phyloP scores from a whole-genome alignment of 2,888 invertebrate species.

The Mythimna pallens region DNA sequence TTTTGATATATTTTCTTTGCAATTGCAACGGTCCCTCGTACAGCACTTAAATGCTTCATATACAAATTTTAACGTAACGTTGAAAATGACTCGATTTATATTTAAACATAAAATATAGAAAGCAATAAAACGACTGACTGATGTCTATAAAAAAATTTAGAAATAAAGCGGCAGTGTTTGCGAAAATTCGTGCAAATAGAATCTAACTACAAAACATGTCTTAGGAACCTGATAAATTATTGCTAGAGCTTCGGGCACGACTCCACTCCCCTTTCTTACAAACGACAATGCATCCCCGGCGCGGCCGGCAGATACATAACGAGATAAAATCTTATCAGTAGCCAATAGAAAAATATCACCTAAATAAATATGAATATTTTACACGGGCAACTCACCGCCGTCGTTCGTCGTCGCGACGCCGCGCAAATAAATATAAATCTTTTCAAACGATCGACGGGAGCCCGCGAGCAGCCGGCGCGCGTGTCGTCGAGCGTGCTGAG shows the following conservation, averaged over 20 bases:
- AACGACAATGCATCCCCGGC: slow-evolving; percentile 81
- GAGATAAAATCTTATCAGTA: slow-evolving; percentile 89
- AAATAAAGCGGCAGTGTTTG: slow-evolving; percentile 90
- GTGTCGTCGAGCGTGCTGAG: slow-evolving; percentile 48
- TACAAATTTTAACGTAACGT: slow-evolving; percentile 87
- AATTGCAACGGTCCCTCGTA: slow-evolving; percentile 91
- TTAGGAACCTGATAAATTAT: slow-evolving; percentile 91
- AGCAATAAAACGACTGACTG: slow-evolving; percentile 82
- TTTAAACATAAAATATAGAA: slow-evolving; percentile 79
- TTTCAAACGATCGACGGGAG: slow-evolving; percentile 65
- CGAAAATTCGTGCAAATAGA: slow-evolving; percentile 89
- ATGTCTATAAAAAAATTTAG: slow-evolving; percentile 82
- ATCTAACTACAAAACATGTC: slow-evolving; percentile 90
- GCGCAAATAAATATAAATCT: slow-evolving; percentile 74
- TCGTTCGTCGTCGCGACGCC: slow-evolving; percentile 69
- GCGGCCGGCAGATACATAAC: slow-evolving; percentile 83
- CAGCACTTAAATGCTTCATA: slow-evolving; percentile 90
- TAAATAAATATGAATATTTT: slow-evolving; percentile 89
- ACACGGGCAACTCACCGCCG: slow-evolving; percentile 76
- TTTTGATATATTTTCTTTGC: slow-evolving; percentile 90
- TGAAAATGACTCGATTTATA: slow-evolving; percentile 83
- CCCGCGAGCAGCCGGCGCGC: slow-evolving; percentile 51
- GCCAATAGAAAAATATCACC: slow-evolving; percentile 91
- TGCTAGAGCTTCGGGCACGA: slow-evolving; percentile 87
- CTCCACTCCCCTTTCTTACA: slow-evolving; percentile 74